phyloP scores from a whole-genome alignment of 1,140 invertebrate genomes.

The Vollenhovia emeryi region DNA sequence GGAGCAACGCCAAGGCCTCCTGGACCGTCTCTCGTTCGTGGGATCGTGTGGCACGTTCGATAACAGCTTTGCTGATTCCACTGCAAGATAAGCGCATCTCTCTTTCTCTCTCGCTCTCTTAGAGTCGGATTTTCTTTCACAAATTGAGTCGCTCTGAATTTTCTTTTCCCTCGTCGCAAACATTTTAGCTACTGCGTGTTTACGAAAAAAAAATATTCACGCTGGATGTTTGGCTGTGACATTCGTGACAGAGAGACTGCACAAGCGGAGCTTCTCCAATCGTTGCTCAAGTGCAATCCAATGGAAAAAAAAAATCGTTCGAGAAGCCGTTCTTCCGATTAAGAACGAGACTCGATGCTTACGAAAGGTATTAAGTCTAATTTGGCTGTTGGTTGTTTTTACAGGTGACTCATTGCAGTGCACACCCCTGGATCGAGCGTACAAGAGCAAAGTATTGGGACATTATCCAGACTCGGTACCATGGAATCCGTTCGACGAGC shows the following conservation, averaged over 20 bases:
- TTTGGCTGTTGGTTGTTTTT: conserved; percentile 68
- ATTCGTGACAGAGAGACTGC: not conserved
- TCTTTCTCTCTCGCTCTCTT: not conserved
- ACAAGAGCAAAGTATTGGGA: conserved; percentile 96
- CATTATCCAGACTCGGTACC: conserved; percentile 97
- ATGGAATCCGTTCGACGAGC: conserved; percentile 97
- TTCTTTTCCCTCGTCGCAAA: not conserved
- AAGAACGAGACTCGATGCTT: not conserved
- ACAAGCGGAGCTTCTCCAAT: not conserved
- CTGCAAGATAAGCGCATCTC: conserved; percentile 64
- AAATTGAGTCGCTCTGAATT: conserved; percentile 33
- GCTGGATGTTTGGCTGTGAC: not conserved
- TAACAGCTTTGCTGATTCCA: conserved; percentile 76
- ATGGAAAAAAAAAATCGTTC: not conserved
- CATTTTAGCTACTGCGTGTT: conserved; percentile 7
- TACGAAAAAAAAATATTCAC: not conserved
- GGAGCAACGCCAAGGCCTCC: conserved; percentile 75
- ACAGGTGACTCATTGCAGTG: conserved; percentile 94
- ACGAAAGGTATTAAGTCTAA: not conserved
- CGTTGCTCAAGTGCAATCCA: not conserved
- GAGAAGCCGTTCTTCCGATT: not conserved
- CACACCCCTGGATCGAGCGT: conserved; percentile 96
- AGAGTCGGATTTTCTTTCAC: not conserved
- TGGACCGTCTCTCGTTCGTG: conserved; percentile 69
- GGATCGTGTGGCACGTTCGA: conserved; percentile 65